Evolutionary conservation across 2,113 vertebrate genomes (phyloP).

Genomic region (Colaptes auratus): DNA sequence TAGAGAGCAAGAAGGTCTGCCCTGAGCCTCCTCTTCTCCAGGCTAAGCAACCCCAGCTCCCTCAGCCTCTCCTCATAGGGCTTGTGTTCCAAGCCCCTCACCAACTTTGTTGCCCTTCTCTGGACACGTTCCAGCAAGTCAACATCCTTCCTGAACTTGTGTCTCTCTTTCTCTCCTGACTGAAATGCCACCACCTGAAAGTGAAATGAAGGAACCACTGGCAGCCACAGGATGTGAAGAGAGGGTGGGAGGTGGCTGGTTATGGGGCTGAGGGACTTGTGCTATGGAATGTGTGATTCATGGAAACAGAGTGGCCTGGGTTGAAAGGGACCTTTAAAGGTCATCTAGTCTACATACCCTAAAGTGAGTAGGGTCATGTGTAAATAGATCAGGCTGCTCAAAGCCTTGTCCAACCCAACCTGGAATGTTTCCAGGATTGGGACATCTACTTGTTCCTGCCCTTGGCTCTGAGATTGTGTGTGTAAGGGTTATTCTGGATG

Average conservation of each 20-base stretch:
- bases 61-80: no score
- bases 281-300: not conserved
- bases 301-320: not conserved
- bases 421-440: not conserved
- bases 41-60: no score
- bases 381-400: not conserved
- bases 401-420: not conserved
- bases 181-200: not conserved
- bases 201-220: rapidly evolving
- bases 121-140: no score
- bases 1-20: no score
- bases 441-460: not conserved
- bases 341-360: no score
- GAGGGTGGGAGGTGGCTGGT: rapidly evolving
- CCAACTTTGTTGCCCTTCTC: no score
- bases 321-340: not conserved
- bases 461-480: rapidly evolving
- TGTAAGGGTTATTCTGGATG: not conserved
- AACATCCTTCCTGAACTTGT: no score
- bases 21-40: no score
- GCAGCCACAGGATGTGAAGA: not conserved
- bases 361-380: not conserved
- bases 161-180: rapidly evolving
- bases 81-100: no score
- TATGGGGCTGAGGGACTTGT: rapidly evolving